Evolutionary conservation across 2,888 invertebrate species (phyloP).

Genomic region (Rhagonycha fulva): DNA sequence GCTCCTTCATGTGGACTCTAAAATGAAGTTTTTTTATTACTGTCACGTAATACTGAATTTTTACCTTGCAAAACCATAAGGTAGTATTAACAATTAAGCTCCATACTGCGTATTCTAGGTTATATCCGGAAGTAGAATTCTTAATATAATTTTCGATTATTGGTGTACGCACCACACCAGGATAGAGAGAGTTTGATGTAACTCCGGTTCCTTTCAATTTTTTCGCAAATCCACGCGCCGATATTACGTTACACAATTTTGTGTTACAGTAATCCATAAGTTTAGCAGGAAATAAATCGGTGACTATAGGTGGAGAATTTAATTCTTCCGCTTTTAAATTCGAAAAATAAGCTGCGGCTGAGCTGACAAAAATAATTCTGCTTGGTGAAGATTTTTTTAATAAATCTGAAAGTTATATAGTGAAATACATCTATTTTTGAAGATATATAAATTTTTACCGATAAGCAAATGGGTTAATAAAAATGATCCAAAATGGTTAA

Average conservation of each 20-base stretch:
- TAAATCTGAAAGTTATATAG: not conserved
- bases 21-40: not conserved
- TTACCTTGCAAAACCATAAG: no score
- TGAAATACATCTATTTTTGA: not conserved
- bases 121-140: not conserved
- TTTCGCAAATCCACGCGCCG: not conserved
- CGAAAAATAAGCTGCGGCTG: not conserved
- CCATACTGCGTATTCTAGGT: no score
- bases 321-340: not conserved
- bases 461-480: not conserved
- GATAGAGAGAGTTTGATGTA: not conserved
- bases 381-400: not conserved
- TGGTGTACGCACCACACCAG: not conserved
- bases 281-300: not conserved
- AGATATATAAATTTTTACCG: not conserved
- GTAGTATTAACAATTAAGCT: no score
- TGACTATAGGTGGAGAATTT: not conserved
- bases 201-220: not conserved
- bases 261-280: not conserved
- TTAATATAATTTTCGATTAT: not conserved
- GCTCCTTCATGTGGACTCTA: not conserved
- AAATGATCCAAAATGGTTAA: not conserved
- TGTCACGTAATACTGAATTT: no score
- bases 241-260: not conserved
- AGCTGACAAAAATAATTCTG: not conserved